These are phyloP conservation scores for Eupithecia subfuscata DNA, from an alignment of 2,888 invertebrate species.

Conservation along the genomic window DNA sequence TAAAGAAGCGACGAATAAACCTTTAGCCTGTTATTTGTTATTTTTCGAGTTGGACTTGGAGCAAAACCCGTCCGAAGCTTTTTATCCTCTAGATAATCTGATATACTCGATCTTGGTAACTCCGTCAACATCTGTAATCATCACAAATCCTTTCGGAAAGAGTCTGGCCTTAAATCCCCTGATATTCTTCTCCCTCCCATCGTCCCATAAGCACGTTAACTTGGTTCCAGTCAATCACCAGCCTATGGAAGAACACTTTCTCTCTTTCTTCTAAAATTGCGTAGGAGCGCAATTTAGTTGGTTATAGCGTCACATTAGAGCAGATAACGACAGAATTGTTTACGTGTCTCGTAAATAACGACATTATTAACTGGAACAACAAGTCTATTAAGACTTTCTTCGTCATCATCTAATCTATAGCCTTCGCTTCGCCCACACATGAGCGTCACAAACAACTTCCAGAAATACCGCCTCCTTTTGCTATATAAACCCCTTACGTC, in stretches of 20 bases:
- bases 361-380: constrained; percentile 8
- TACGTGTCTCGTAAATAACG: constrained; percentile 6
- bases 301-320: constrained; percentile 43
- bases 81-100: no score
- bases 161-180: neutral
- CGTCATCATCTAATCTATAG: neutral
- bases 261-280: neutral
- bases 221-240: neutral
- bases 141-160: neutral
- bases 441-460: neutral
- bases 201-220: neutral
- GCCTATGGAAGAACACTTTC: neutral
- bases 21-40: no score
- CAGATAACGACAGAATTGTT: constrained; percentile 39
- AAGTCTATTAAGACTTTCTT: constrained; percentile 12
- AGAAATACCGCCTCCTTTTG: neutral
- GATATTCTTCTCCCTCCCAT: no score
- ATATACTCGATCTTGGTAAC: neutral
- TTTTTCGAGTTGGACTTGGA: no score
- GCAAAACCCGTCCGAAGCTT: no score
- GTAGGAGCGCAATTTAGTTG: constrained; percentile 16
- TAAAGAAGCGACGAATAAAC: no score
- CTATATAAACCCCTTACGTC: neutral
- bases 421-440: constrained; percentile 3
- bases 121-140: neutral